phyloP scores from a whole-genome alignment of 2,888 invertebrate genomes.

The Ditula angustiorana region DNA sequence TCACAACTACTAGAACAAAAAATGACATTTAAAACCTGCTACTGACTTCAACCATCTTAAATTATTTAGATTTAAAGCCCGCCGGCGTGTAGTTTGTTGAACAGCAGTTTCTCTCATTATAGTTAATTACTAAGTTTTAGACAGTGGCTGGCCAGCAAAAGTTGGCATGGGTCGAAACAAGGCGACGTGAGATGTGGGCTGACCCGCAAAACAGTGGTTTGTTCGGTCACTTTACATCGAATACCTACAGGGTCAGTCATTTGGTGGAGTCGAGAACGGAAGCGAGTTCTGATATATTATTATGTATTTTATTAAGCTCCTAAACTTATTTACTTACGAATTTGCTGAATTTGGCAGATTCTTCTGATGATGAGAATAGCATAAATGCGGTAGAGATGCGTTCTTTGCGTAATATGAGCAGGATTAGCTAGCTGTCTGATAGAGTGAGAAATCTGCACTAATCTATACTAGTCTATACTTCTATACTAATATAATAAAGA shows the following conservation, averaged over 20 bases:
- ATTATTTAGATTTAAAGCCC: background rate
- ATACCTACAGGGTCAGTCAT: background rate
- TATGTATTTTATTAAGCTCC: too few relatives aligned
- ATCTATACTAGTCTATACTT: too few relatives aligned
- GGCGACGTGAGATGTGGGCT: constrained; percentile 18
- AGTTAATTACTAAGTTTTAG: constrained; percentile 21
- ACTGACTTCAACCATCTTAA: background rate
- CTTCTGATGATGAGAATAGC: too few relatives aligned
- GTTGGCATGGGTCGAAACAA: constrained; percentile 5
- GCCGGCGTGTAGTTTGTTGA: background rate
- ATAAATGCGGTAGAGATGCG: too few relatives aligned
- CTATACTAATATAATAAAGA: too few relatives aligned
- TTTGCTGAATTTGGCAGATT: too few relatives aligned
- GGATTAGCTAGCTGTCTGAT: too few relatives aligned
- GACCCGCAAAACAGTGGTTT: constrained; percentile 16
- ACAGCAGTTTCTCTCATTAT: constrained; percentile 16
- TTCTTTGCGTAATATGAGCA: too few relatives aligned
- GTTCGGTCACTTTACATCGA: constrained; percentile 1
- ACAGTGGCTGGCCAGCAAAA: constrained; percentile 2
- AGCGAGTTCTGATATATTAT: too few relatives aligned
- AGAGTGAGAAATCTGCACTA: too few relatives aligned
- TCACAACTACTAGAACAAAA: too few relatives aligned
- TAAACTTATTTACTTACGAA: too few relatives aligned
- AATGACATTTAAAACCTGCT: background rate
- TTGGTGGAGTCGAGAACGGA: background rate